phyloP scores from a whole-genome alignment of 2,113 vertebrate species.

The Bathybates hornii region DNA sequence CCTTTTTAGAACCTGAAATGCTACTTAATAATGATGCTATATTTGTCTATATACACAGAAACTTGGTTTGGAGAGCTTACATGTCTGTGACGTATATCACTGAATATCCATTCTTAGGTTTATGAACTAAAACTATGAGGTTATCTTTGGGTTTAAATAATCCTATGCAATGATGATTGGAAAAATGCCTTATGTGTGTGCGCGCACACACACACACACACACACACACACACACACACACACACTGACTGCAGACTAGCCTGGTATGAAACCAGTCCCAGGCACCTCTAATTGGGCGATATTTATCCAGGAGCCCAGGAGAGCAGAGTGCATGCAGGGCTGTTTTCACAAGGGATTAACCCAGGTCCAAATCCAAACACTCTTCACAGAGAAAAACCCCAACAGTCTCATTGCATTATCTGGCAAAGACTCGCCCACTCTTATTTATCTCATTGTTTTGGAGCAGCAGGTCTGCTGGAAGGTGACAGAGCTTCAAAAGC shows the following conservation, averaged over 20 bases:
- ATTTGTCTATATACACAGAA: not conserved
- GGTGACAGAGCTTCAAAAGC: not conserved
- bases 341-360: conserved; percentile 72
- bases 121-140: not conserved
- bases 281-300: conserved; percentile 63
- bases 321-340: conserved; percentile 43
- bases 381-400: conserved; percentile 41
- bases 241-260: not conserved
- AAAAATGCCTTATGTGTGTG: not conserved
- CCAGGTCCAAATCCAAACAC: conserved; percentile 42
- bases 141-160: not conserved
- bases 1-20: not conserved
- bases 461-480: not conserved
- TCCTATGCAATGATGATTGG: not conserved
- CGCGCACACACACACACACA: not conserved
- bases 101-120: not conserved
- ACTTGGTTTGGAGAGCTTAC: not conserved
- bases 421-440: conserved; percentile 35
- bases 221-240: not conserved
- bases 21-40: not conserved
- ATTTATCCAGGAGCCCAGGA: conserved; percentile 60
- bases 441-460: not conserved
- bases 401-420: conserved; percentile 39
- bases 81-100: not conserved
- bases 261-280: conserved; percentile 33